Base-by-base conservation (phyloP, 2,888 invertebrate genomes). In the Drosophila koepferae region DNA sequence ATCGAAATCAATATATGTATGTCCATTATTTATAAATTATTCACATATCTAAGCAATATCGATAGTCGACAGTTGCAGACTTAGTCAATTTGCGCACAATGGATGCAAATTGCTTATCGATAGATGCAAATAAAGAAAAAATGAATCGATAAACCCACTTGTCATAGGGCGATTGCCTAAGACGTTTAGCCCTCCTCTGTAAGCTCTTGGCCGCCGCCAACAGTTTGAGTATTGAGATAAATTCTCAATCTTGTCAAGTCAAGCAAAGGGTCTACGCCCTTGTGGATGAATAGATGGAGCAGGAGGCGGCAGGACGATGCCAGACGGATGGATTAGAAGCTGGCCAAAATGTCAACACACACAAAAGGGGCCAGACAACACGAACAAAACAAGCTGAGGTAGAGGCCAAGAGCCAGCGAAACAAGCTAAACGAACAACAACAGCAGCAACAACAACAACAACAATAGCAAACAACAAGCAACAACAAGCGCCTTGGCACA, bases 401-500 rank as follows among this genome's bases (percentile, higher is more conserved):
- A 28, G 40, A 28, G 28, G 28, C n/a, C n/a, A 31, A 14, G 34
- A 41, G 36, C 38, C 43, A 18, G 60, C 53, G 56, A 14, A 53
- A 53, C 28, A 28, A 53, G 51, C 61, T 8, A 16, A 48, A 54
- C 40, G n/a, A 36, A 28, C 46, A 46, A 46, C 43, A 43, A 28
- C 28, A 23, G 2, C 4, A 23, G 4, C 23, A 43, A 4, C 51
- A 7, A 43, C 12, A 67, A 38, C n/a, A 59, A 58, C 43, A 43
- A 43, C 38, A 38, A 28, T 6, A 28, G 49, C 14, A 59, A 49
- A 53, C 49, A 63, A 70, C 66, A 69, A 63, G 68, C 66, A 69
- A 72, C 73, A 51, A 18, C 20, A 51, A 55, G 28, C 34, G 34
- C 38, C 20, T 77, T 89, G 85, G 89, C 82, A 73, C 80, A 85